Evolutionary conservation across 2,888 invertebrate species (phyloP).

Genomic region (Allophyes oxyacanthae): DNA sequence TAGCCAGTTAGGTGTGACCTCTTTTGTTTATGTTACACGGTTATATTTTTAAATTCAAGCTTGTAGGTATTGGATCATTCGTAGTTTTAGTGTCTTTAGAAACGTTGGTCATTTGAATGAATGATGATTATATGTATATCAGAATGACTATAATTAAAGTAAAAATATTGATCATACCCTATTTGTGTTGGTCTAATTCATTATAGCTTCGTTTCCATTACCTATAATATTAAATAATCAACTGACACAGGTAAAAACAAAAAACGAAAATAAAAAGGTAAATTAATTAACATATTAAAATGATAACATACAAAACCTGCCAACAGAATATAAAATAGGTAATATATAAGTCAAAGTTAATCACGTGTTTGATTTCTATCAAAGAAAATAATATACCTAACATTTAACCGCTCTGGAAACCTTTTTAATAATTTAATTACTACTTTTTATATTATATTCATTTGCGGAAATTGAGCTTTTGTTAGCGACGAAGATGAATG

Average conservation of each 20-base stretch:
- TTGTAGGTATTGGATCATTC: background rate
- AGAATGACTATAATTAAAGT: too few species aligned
- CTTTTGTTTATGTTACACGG: background rate
- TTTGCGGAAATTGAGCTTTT: constrained; percentile 21
- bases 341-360: constrained; percentile 5
- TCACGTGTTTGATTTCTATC: constrained; percentile 14
- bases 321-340: background rate
- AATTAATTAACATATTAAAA: too few species aligned
- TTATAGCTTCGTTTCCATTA: too few species aligned
- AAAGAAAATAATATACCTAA: constrained; percentile 41
- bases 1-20: constrained; percentile 8
- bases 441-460: constrained; percentile 26
- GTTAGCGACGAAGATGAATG: constrained; percentile 10
- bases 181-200: too few species aligned
- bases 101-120: background rate
- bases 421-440: constrained; percentile 29
- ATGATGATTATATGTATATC: too few species aligned
- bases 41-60: too few species aligned
- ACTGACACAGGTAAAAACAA: too few species aligned
- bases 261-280: too few species aligned
- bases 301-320: too few species aligned
- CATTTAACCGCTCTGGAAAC: constrained; percentile 10
- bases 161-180: too few species aligned
- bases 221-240: too few species aligned
- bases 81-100: constrained; percentile 1